A percentile compares a stretch with the other conserved stretches of the same genome.
These are phyloP conservation scores for Drosophila punjabiensis DNA, from an alignment of 1,140 invertebrate genomes.

Conservation along the genomic window DNA sequence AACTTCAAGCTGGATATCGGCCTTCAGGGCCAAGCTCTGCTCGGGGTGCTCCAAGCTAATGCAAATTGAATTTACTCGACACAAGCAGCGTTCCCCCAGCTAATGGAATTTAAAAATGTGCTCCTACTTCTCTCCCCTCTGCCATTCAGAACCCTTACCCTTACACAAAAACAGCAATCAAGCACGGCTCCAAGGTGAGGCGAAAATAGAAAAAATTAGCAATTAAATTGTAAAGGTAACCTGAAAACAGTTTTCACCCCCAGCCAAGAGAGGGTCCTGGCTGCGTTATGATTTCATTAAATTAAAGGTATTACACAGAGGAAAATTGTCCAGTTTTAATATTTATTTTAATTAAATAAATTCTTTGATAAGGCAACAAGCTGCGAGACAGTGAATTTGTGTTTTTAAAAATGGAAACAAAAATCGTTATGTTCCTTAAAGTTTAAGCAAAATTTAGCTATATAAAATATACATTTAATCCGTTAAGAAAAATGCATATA, in stretches of 20 bases:
- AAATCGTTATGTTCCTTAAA: neutral
- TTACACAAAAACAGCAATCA: conserved; percentile 63
- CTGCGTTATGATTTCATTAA: conserved; percentile 74
- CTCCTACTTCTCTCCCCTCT: conserved; percentile 1
- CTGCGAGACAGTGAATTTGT: neutral
- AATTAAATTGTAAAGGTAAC: conserved; percentile 70
- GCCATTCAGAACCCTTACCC: conserved; percentile 7
- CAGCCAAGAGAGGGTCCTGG: conserved; percentile 15
- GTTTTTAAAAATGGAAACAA: neutral
- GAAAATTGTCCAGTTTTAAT: neutral
- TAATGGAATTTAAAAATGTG: conserved; percentile 78
- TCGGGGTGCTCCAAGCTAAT: conserved; percentile 41
- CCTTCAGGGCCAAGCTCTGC: conserved; percentile 16
- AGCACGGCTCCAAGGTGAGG: conserved; percentile 55
- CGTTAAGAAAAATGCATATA: neutral
- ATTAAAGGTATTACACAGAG: conserved; percentile 45
- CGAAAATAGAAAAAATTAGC: conserved; percentile 69
- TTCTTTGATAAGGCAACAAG: neutral
- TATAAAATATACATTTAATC: neutral
- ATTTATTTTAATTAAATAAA: neutral
- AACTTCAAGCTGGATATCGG: conserved; percentile 23
- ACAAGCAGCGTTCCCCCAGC: conserved; percentile 34
- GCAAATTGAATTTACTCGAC: conserved; percentile 63
- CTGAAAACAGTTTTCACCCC: conserved; percentile 51
- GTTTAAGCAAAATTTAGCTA: neutral